A percentile compares a stretch with the other conserved stretches of the same genome.
These are phyloP conservation scores for Apus apus DNA, from an alignment of 2,113 vertebrate species.

Conservation along the genomic window DNA sequence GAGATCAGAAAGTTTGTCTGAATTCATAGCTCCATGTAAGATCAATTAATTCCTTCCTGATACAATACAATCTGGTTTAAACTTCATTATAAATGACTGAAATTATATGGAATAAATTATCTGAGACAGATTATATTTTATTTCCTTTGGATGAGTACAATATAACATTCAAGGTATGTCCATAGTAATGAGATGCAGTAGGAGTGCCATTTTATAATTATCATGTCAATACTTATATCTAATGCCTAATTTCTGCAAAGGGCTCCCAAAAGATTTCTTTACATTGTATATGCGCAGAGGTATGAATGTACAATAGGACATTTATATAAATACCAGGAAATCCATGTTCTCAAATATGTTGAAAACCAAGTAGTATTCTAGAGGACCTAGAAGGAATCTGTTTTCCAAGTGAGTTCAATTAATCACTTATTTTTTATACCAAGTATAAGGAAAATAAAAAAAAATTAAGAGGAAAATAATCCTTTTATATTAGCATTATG, in stretches of 20 bases:
- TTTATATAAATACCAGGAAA: neutral
- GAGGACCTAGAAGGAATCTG: neutral
- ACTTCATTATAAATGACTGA: neutral
- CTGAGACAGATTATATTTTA: neutral
- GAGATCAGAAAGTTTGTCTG: neutral
- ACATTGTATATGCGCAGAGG: neutral
- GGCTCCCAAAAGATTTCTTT: neutral
- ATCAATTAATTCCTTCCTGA: neutral
- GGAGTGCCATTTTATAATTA: neutral
- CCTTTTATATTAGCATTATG: neutral
- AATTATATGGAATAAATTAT: neutral
- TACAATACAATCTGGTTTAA: neutral
- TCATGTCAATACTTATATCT: neutral
- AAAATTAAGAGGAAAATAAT: neutral
- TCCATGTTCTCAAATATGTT: neutral
- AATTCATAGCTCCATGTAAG: neutral
- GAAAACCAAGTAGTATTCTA: neutral
- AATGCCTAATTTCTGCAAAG: neutral
- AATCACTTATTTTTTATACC: neutral
- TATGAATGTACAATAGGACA: neutral
- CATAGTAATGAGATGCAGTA: neutral
- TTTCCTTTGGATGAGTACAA: neutral
- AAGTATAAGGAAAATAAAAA: neutral
- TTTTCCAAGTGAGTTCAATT: neutral
- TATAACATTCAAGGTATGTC: neutral